Conservation (phyloP, 2,888 invertebrate genomes). For the Fissipunctia ypsillon region DNA sequence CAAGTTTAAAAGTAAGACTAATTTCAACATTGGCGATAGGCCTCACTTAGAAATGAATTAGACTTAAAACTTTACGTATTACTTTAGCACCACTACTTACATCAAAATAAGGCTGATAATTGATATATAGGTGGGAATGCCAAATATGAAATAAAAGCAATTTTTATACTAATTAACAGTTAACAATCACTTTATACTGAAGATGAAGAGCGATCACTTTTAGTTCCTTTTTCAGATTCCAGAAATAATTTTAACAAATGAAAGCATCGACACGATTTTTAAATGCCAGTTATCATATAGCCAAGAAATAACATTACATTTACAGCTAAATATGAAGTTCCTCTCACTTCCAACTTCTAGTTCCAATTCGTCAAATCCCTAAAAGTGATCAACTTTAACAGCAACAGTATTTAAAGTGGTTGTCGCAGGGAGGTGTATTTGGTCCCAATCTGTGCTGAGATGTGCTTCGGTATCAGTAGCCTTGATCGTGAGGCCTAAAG, state of each 20-base stretch:
- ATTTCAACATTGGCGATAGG: conserved; percentile 49
- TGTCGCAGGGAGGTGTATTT: conserved; percentile 95
- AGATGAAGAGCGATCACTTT: conserved; percentile 24
- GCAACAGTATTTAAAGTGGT: conserved; percentile 96
- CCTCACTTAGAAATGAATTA: conserved; percentile 42
- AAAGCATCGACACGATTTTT: conserved; percentile 45
- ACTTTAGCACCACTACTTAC: conserved; percentile 74
- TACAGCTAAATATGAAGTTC: not conserved
- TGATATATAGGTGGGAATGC: conserved; percentile 73
- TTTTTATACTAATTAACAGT: conserved; percentile 59
- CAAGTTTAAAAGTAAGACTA: not conserved
- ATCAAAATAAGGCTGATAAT: conserved; percentile 64
- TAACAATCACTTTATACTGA: conserved; percentile 42
- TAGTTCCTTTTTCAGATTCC: not conserved
- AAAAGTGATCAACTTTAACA: conserved; percentile 98
- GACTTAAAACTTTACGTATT: conserved; percentile 58
- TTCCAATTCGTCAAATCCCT: conserved; percentile 28
- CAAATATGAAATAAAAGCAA: conserved; percentile 61
- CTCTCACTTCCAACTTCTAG: not conserved
- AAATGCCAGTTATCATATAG: conserved; percentile 11
- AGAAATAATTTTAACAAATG: conserved; percentile 1
- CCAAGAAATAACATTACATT: not conserved
- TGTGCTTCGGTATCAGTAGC: conserved; percentile 96
- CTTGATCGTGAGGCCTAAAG: conserved; percentile 94
- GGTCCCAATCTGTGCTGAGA: conserved; percentile 96